A percentile compares a stretch with the other conserved stretches of the same genome.
phyloP scores from a whole-genome alignment of 2,113 vertebrate genomes.

The Oryzias curvinotus region DNA sequence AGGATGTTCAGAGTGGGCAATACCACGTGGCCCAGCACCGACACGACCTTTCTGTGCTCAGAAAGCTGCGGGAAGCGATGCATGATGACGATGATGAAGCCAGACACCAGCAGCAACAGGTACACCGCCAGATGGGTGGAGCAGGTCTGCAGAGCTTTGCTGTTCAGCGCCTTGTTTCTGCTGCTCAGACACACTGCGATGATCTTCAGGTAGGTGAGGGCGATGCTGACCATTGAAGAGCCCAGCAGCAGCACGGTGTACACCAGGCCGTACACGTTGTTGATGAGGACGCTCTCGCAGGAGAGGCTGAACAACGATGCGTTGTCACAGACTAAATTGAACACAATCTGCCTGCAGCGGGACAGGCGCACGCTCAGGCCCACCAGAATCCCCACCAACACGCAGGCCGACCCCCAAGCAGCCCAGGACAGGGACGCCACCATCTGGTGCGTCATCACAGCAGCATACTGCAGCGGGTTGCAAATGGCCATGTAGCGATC shows the following conservation, averaged over 20 bases:
- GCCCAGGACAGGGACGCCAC: constrained; percentile 50
- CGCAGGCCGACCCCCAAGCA: constrained; percentile 56
- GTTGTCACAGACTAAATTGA: constrained; percentile 62
- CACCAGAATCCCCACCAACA: constrained; percentile 53
- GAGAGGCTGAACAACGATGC: constrained; percentile 71
- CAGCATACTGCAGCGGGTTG: constrained; percentile 54
- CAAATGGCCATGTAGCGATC: constrained; percentile 75
- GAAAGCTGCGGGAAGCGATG: constrained; percentile 60
- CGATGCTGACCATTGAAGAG: constrained; percentile 53
- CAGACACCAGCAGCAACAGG: neutral
- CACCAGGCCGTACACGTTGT: constrained; percentile 63
- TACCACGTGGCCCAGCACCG: constrained; percentile 35
- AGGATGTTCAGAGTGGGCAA: constrained; percentile 47
- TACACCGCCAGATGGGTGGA: constrained; percentile 61
- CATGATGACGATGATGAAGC: constrained; percentile 26
- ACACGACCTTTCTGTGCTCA: constrained; percentile 47
- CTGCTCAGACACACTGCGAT: constrained; percentile 49
- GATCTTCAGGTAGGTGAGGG: constrained; percentile 65
- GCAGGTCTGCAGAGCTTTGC: constrained; percentile 69
- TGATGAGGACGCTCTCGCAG: constrained; percentile 58
- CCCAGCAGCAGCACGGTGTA: constrained; percentile 52
- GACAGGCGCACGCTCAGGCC: constrained; percentile 58
- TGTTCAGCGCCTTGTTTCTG: constrained; percentile 65
- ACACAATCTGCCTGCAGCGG: constrained; percentile 58
- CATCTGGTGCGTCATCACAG: constrained; percentile 62